phyloP scores from a whole-genome alignment of 2,797 vertebrate genomes.

The Oreochromis mossambicus region DNA sequence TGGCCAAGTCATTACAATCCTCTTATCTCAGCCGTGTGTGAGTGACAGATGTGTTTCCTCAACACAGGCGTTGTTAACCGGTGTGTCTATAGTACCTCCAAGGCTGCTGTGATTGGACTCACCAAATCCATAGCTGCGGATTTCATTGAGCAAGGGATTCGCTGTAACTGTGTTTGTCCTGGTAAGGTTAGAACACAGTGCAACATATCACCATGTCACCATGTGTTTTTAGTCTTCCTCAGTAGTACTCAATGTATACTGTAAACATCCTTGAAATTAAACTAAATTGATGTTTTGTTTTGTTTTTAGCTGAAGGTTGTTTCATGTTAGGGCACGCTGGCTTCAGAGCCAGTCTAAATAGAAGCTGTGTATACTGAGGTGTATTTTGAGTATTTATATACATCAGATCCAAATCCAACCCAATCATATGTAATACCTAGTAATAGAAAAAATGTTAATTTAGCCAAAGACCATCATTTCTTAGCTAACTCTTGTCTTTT shows the following conservation, averaged over 20 bases:
- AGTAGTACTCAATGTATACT: not conserved
- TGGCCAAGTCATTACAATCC: conserved; percentile 49
- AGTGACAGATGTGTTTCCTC: conserved; percentile 40
- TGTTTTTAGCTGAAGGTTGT: not conserved
- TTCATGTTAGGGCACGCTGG: not conserved
- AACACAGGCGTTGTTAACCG: conserved; percentile 85
- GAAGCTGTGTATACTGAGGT: not conserved
- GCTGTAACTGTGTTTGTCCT: conserved; percentile 85
- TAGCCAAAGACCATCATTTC: not conserved
- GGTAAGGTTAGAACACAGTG: conserved; percentile 52
- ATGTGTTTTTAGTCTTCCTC: not conserved
- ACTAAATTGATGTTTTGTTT: not conserved
- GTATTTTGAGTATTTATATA: not conserved
- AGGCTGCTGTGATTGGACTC: conserved; percentile 93
- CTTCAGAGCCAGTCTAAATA: not conserved
- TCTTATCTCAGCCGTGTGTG: conserved; percentile 42
- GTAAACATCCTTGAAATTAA: not conserved
- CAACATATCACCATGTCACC: not conserved
- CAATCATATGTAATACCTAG: not conserved
- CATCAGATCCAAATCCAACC: not conserved
- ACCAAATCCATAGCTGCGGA: conserved; percentile 94
- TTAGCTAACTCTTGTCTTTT: not conserved
- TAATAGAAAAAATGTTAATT: not conserved
- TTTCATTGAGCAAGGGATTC: conserved; percentile 90
- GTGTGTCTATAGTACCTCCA: conserved; percentile 89